phyloP scores from a whole-genome alignment of 2,797 vertebrate species.

The Holocentrus rufus region DNA sequence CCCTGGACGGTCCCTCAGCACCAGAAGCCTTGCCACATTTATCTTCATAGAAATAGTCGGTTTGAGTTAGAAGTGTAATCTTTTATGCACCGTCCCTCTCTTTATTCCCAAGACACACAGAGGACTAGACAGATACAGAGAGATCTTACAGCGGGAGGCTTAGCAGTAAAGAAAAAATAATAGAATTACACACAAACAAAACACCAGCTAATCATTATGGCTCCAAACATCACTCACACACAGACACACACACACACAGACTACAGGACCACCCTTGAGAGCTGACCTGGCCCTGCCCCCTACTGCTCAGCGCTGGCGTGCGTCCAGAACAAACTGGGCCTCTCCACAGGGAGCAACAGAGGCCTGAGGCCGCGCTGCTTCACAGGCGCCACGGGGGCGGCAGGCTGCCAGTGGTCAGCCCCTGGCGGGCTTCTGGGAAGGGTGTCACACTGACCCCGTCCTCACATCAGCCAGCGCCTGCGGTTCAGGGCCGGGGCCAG shows the following conservation, averaged over 20 bases:
- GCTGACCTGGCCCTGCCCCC: constrained; percentile 74
- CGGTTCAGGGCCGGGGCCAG: constrained; percentile 45
- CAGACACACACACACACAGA: constrained; percentile 61
- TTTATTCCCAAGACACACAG: constrained; percentile 61
- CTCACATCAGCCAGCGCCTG: constrained; percentile 46
- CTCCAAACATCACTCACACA: constrained; percentile 67
- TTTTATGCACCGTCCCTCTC: constrained; percentile 54
- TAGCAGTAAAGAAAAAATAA: constrained; percentile 64
- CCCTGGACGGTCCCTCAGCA: constrained; percentile 9
- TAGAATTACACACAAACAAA: constrained; percentile 75
- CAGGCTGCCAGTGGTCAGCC: constrained; percentile 76
- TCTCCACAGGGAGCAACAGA: constrained; percentile 70
- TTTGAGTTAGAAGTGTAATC: constrained; percentile 53
- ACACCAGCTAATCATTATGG: constrained; percentile 71
- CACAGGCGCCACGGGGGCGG: constrained; percentile 77
- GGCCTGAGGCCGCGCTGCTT: constrained; percentile 67
- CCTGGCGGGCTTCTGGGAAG: constrained; percentile 60
- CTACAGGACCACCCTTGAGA: constrained; percentile 79
- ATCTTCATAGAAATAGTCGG: constrained; percentile 63
- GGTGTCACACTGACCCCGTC: constrained; percentile 52
- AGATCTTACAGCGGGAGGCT: constrained; percentile 55
- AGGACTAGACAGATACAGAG: constrained; percentile 57
- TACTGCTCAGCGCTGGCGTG: constrained; percentile 71
- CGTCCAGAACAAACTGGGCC: constrained; percentile 79
- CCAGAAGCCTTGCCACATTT: constrained; percentile 51